Conservation (phyloP, 2,888 invertebrate genomes). For the Drosophila nigritarsus region DNA sequence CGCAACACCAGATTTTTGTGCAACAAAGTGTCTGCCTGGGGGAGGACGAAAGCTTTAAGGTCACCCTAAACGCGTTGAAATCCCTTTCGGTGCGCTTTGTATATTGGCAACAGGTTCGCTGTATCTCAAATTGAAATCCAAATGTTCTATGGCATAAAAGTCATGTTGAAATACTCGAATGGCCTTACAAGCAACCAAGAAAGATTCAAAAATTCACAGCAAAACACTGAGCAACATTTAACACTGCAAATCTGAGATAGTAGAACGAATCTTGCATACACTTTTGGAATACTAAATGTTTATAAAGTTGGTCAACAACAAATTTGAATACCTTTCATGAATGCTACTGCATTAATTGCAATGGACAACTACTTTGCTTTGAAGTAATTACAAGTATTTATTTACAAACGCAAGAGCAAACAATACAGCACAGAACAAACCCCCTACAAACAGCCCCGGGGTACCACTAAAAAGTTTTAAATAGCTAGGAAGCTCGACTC, state of each 20-base stretch:
- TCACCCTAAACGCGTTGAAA: constrained; percentile 33
- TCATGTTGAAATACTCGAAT: neutral
- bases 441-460: neutral
- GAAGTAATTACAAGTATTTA: constrained; percentile 7
- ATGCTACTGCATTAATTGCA: neutral
- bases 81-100: constrained; percentile 2
- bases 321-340: neutral
- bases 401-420: constrained; percentile 3
- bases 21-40: constrained; percentile 18
- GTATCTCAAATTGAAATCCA: constrained; percentile 75
- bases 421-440: neutral
- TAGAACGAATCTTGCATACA: constrained; percentile 8
- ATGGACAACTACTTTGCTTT: neutral
- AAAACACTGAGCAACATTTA: neutral
- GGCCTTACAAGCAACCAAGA: constrained; percentile 7
- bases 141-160: constrained; percentile 54
- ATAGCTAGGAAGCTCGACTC: neutral
- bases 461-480: constrained; percentile 10
- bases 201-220: neutral
- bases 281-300: constrained; percentile 2
- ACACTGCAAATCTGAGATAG: neutral
- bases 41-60: constrained; percentile 14
- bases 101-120: constrained; percentile 61
- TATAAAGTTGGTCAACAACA: neutral
- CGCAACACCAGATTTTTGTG: constrained; percentile 6